Evolutionary conservation across 2,888 invertebrate genomes (phyloP).

Genomic region (Sacculina carcini): DNA sequence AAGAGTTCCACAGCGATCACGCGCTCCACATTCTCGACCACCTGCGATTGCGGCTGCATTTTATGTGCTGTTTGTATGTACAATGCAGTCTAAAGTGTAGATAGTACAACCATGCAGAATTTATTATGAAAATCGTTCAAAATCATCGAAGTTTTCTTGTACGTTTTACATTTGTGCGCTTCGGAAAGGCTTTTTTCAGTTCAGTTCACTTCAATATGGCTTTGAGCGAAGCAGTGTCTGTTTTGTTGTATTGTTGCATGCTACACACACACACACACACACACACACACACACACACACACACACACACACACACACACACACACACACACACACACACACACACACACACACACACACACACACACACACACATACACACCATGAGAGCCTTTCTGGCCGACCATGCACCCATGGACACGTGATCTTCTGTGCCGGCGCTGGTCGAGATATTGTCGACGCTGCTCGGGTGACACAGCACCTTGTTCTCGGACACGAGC

Average conservation of each 20-base stretch:
- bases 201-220: too few species aligned
- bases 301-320: neutral
- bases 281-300: neutral
- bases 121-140: too few species aligned
- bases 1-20: conserved; percentile 37
- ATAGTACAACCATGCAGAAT: too few species aligned
- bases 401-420: conserved; percentile 38
- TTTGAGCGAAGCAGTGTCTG: too few species aligned
- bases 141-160: too few species aligned
- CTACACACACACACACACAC: neutral
- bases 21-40: conserved; percentile 26
- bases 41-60: conserved; percentile 17
- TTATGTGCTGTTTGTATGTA: too few species aligned
- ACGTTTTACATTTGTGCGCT: too few species aligned
- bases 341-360: too few species aligned
- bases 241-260: neutral
- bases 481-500: conserved; percentile 38
- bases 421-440: conserved; percentile 39
- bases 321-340: neutral
- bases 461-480: conserved; percentile 36
- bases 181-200: too few species aligned
- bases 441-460: conserved; percentile 37
- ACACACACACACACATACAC: conserved; percentile 16
- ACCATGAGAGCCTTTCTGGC: conserved; percentile 33
- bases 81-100: too few species aligned